Base-by-base conservation (phyloP, 2,797 vertebrate genomes). In the Platyrinchus mystaceus region DNA sequence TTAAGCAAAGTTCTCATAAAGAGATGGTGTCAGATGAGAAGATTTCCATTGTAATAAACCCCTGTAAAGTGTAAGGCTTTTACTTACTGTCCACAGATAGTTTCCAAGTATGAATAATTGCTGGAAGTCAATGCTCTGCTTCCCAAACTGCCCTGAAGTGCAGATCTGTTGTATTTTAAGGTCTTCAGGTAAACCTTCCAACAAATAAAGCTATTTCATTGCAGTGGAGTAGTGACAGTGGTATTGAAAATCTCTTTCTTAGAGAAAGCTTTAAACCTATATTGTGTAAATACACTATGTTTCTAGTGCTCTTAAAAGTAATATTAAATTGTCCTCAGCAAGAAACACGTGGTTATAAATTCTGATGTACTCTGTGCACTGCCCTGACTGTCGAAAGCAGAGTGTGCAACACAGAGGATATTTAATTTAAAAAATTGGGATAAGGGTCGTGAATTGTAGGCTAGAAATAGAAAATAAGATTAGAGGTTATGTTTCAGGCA, bases 381-480 rank as follows among this genome's bases (percentile, higher is more conserved):
- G 4, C 46, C 60, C 37, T 67, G 44, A 18, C 52, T 74, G 24
- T 74, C 39, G 78, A 78, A 92, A 89, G 60, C 87, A 34, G 49
- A 60, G 59, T 69, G 66, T 74, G 67, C 70, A 58, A 49, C 13
- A 41, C 43, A 20, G 59, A 86, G 63, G 84, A 93, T 93, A 90
- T 96, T 96, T 96, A 90, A 91, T 94, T 94, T 58, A 64, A 93
- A 97, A 97, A 94, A 96, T 75, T 94, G 93, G 93, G 90, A 81
- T 96, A 96, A 94, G 95, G 96, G 96, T 96, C 68, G 36, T 89
- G 95, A 97, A 96, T 96, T 95, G 95, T 94, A 64, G 18, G 94
- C 94, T 95, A 93, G 91, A 96, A 97, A 97, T 96, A 97, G 95
- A 95, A 97, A 96, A 95, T 96, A 96, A 96, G 95, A 94, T 96